Evolutionary conservation across 2,888 invertebrate genomes (phyloP), one percentile per base, ranked within the genome.

Genomic region (Lochmaea capreae): DNA sequence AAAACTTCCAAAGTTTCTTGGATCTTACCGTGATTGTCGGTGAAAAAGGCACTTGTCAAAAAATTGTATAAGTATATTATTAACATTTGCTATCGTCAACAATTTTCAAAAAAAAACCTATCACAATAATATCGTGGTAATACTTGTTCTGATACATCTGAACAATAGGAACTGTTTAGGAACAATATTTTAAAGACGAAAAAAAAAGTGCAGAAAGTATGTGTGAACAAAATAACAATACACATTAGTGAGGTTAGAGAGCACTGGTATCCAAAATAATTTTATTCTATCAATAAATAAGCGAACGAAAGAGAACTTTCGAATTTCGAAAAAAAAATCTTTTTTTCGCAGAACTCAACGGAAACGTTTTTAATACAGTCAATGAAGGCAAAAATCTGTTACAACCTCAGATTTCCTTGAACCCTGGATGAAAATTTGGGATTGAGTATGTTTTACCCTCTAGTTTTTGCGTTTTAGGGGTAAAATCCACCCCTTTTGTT

Each of bases 121-220:
- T 77, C 77, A 77, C 77, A 75, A 72, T 73, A 71, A 66, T 26
- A 68, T 65, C 71, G 68, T 73, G 73, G 73, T 76, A 76, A 73
- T 71, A 75, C 70, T 70, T 70, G 58, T 63, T 70, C 58, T 43
- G 18, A 43, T 39, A 65, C 16, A 65, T 16, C 54, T 70, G 49
- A 58, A 65, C 43, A 70, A 39, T 70, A 65, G 65, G 70, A 63
- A 70, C 70, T 43, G 49, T 52, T 16, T 65, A 70, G 70, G 70
- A 74, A 74, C 73, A 74, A 74, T 49, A 59, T 67, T 71, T 43
- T 49, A 54, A 54, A 10, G 16, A 33, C 33, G 33, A 8, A 54
- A 63, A 71, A n/a, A 59, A 63, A 54, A 59, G 62, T 65, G 61
- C 63, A 43, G 8, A 71, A 22, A 22, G 43, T 59, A 68, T 46